A percentile compares a stretch with the other conserved stretches of the same genome.
phyloP scores from a whole-genome alignment of 2,888 invertebrate genomes.

The Amiota mariae region DNA sequence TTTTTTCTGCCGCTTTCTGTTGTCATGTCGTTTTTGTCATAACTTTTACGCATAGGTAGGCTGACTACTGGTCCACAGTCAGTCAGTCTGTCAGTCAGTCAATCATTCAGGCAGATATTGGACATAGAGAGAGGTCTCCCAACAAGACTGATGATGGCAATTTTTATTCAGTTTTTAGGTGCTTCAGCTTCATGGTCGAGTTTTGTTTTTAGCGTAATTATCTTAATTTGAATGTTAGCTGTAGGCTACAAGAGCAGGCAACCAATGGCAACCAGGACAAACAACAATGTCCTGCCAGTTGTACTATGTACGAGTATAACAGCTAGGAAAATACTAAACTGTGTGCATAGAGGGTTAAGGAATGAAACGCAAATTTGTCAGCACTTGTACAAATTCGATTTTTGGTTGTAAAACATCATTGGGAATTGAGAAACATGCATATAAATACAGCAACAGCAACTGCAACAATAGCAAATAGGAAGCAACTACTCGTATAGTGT shows the following conservation, averaged over 20 bases:
- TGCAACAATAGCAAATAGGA: too few species aligned
- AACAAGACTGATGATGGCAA: conserved; percentile 22
- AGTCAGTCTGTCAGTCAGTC: background rate
- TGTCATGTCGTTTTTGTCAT: conserved; percentile 40
- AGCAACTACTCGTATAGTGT: too few species aligned
- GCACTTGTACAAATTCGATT: conserved; percentile 19
- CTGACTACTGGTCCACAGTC: background rate
- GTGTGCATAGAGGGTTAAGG: background rate
- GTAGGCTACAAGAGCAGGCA: background rate
- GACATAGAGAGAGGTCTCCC: too few species aligned
- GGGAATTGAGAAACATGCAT: background rate
- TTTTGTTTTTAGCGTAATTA: conserved; percentile 22
- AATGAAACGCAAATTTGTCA: background rate
- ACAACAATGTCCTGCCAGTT: too few species aligned
- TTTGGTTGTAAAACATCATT: conserved; percentile 10
- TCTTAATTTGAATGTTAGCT: conserved; percentile 21
- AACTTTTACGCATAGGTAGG: conserved; percentile 16
- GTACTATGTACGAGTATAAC: too few species aligned
- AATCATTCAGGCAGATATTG: background rate
- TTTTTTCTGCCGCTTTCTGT: background rate
- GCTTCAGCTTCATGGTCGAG: background rate
- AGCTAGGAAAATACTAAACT: too few species aligned
- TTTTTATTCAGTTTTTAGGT: conserved; percentile 6
- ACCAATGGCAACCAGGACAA: conserved; percentile 7
- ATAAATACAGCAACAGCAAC: background rate